Percentiles rank a stretch among this genome's conserved stretches.
Conservation (phyloP, 1,140 invertebrate genomes). For the Diuraphis noxia region DNA sequence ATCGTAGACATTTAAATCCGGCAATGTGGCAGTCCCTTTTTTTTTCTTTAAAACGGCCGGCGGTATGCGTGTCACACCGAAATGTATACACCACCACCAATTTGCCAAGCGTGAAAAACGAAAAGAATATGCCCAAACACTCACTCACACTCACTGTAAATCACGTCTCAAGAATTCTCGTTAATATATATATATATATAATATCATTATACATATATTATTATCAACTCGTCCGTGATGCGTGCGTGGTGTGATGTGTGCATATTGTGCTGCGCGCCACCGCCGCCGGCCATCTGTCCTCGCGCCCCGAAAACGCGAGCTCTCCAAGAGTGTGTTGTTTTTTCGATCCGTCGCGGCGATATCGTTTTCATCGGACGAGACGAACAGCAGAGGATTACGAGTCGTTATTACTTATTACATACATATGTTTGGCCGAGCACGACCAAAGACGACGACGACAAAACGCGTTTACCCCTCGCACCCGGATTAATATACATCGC, state of each 20-base stretch:
- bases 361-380: background rate
- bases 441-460: background rate
- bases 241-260: background rate
- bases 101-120: conserved; percentile 36
- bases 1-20: background rate
- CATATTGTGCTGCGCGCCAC: background rate
- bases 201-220: too few relatives aligned
- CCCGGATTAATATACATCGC: conserved; percentile 12
- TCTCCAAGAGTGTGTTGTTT: background rate
- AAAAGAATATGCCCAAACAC: background rate
- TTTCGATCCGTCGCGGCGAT: background rate
- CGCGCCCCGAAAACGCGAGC: background rate
- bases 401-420: background rate
- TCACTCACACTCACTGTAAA: background rate
- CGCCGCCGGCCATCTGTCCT: background rate
- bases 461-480: background rate
- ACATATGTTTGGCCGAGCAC: background rate
- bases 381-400: background rate
- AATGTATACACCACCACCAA: background rate
- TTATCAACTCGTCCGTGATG: conserved; percentile 7
- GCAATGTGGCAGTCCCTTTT: background rate
- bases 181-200: background rate
- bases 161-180: background rate
- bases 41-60: background rate
- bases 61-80: background rate